phyloP scores from a whole-genome alignment of 2,888 invertebrate genomes.

The Machimus rusticus region DNA sequence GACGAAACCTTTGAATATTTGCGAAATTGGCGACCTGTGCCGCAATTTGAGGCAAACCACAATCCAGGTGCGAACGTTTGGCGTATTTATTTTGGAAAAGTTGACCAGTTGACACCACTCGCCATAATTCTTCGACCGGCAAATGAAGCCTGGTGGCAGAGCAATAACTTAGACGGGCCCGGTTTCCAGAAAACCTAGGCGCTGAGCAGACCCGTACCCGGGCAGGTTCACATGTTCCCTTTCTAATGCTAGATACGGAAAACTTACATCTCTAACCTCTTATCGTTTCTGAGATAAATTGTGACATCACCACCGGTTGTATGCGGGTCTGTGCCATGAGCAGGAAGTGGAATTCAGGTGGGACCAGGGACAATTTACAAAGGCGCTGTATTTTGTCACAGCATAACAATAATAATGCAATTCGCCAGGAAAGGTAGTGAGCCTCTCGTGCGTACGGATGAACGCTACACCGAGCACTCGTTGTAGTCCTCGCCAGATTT shows the following conservation, averaged over 20 bases:
- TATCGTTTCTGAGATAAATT: neutral
- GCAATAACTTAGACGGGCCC: neutral
- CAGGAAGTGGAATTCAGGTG: conserved; percentile 17
- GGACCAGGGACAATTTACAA: conserved; percentile 2
- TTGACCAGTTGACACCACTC: neutral
- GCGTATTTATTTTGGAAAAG: neutral
- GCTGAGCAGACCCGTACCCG: neutral
- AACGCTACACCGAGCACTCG: neutral
- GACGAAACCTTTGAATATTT: neutral
- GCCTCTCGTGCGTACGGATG: neutral
- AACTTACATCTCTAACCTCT: neutral
- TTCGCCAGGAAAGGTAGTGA: neutral
- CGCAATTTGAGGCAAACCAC: neutral
- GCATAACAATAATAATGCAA: neutral
- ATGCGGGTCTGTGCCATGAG: conserved; percentile 2
- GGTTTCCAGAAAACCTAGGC: neutral
- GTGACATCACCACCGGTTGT: neutral
- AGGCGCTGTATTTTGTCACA: conserved; percentile 11
- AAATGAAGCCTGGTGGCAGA: neutral
- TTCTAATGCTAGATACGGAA: neutral
- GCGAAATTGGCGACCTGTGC: neutral
- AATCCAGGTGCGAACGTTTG: neutral
- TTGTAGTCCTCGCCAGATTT: neutral
- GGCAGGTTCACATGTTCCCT: neutral
- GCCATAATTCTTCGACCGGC: neutral